Evolutionary conservation across 2,113 vertebrate species (phyloP), one percentile per base, ranked within the genome.

Genomic region (Onychostoma macrolepis): DNA sequence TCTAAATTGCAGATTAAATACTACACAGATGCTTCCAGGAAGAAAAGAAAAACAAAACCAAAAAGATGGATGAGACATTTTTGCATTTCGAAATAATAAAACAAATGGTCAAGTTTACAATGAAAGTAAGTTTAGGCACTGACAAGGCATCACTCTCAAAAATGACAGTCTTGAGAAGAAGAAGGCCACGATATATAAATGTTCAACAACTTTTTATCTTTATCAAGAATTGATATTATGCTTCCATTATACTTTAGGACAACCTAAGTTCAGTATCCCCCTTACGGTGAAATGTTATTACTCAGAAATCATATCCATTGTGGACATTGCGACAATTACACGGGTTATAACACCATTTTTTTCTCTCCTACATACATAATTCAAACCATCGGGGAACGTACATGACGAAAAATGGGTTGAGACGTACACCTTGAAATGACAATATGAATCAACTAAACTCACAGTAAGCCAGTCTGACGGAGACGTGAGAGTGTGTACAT

Each of bases 121-220:
- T 89, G 91, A 91, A 93, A 93, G 91, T 93, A 88, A 86, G 79
- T 88, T 88, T 93, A 96, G 95, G 95, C 95, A 96, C 95, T 95
- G 94, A 94, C 94, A 95, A 95, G 94, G 95, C 93, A 94, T 95
- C 95, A 94, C 94, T 94, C 94, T 95, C 94, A 94, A 93, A 93
- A 91, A 94, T 94, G 94, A 95, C 93, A 92, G 94, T 95, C 94
- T 94, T 92, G 94, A 95, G 94, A 95, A 96, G 95, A 94, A 95
- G 95, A 96, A 96, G 95, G 95, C 95, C 95, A 96, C 95, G 93
- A 94, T 95, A 84, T 71, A 92, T 94, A 95, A 95, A 94, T 92
- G 93, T 95, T 89, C 91, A 92, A 92, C 72, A 82, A 83, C 91
- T 88, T 84, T 83, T 48, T 85, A n/a, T 80, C 45, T 69, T 67